phyloP scores from a whole-genome alignment of 2,797 vertebrate genomes.

The Rhabdomys pumilio region DNA sequence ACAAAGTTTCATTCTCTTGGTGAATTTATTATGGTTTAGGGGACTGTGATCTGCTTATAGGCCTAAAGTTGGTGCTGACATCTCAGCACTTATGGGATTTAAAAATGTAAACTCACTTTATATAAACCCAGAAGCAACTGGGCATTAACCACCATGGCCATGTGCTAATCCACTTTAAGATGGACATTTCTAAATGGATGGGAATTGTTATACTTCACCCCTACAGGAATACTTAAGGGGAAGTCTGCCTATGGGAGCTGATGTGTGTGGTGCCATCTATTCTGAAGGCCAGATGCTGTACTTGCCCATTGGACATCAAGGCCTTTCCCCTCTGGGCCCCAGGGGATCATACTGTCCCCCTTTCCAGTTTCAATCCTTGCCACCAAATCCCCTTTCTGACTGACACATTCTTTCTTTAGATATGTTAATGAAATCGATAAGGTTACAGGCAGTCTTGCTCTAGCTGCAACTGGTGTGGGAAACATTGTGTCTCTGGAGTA shows the following conservation, averaged over 20 bases:
- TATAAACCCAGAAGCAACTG: not conserved
- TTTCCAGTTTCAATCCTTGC: not conserved
- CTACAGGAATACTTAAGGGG: not conserved
- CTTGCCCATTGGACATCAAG: not conserved
- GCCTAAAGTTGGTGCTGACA: not conserved
- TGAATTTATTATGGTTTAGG: not conserved
- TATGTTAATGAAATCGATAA: constrained; percentile 77
- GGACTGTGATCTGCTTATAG: not conserved
- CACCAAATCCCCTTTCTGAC: constrained; percentile 70
- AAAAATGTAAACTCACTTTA: constrained; percentile 47
- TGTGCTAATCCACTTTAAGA: constrained; percentile 10
- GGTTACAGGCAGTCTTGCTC: constrained; percentile 35
- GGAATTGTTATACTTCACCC: constrained; percentile 15
- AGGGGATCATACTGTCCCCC: not conserved
- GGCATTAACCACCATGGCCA: not conserved
- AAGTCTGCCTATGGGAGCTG: not conserved
- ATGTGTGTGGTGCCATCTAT: not conserved
- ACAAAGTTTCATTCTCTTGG: not conserved
- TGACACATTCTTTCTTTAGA: constrained; percentile 83
- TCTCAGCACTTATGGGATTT: not conserved
- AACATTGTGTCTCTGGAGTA: constrained; percentile 60
- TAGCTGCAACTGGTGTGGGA: constrained; percentile 69
- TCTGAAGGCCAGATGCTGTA: not conserved
- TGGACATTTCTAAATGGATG: not conserved
- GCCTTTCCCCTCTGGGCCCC: not conserved